phyloP scores from a whole-genome alignment of 2,888 invertebrate species.

The Lottia scabra region DNA sequence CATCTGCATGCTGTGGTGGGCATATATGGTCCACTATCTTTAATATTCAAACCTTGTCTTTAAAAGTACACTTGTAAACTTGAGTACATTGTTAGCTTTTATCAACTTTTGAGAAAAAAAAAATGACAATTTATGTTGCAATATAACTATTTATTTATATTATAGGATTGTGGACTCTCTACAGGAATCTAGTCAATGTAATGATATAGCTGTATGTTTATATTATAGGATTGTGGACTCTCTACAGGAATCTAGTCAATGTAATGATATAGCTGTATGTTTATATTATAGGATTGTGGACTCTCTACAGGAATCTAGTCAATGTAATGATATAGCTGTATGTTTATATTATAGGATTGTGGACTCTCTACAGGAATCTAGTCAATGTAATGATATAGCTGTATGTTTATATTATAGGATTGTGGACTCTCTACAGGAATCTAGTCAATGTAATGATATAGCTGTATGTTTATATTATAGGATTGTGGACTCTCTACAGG shows the following conservation, averaged over 20 bases:
- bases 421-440: constrained; percentile 93
- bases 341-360: constrained; percentile 78
- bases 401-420: constrained; percentile 75
- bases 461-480: constrained; percentile 71
- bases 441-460: constrained; percentile 84
- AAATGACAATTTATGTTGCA: too few relatives aligned
- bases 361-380: constrained; percentile 93
- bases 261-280: constrained; percentile 76
- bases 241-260: constrained; percentile 90
- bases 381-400: constrained; percentile 80
- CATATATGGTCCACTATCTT: too few relatives aligned
- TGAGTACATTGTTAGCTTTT: too few relatives aligned
- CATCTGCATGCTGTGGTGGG: too few relatives aligned
- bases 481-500: constrained; percentile 92
- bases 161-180: constrained; percentile 90
- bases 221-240: constrained; percentile 86
- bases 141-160: constrained; percentile 25
- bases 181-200: constrained; percentile 89
- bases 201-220: constrained; percentile 74
- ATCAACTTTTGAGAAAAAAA: too few relatives aligned
- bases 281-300: constrained; percentile 82
- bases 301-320: constrained; percentile 92
- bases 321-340: constrained; percentile 78
- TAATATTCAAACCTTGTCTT: too few relatives aligned
- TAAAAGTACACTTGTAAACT: too few relatives aligned